Base-by-base conservation (phyloP, 92 coral and sea anemone genomes). In the Epizoanthus stellaris region DNA sequence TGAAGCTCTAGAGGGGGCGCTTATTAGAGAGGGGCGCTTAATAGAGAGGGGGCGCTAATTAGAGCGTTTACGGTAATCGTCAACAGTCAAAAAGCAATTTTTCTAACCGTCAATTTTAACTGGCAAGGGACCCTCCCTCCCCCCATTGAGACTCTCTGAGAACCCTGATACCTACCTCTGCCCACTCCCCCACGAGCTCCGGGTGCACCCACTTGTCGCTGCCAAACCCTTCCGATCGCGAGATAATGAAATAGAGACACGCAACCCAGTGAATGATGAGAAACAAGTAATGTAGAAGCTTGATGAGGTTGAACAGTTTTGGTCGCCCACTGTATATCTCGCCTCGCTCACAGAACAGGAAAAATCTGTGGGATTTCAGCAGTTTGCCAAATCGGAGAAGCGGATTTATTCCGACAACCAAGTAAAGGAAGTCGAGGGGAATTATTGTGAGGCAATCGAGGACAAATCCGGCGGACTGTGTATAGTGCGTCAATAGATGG, bases 251-350 rank as follows among this genome's bases (percentile, higher is more conserved):
- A 75, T 92, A 96, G 58, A 93, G 71, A 47, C 98, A 96, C 60
- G 98, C 98, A 25, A 96, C 98, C 98, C 98, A 96, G 75, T 96
- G 98, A 54, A 96, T 92, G 52, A 96, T 96, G 54, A 96, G 95
- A 20, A 96, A 89, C 89, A 96, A 71, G 84, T 96, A 93, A 77
- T 94, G 98, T 45, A 96, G 85, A 67, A 90, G 91, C 87, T 94
- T 96, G n/a, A 92, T 49, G 38, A 96, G 94, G 89, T 96, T 96
- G 79, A 96, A 96, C 86, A 96, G 84, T 84, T 94, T 94, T 6
- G 97, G 98, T 2, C 94, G 95, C 40, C 95, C 95, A 40, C 96
- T 96, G 91, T 87, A 89, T 45, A 96, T 93, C 86, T 96, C 98
- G 12, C 91, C 96, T 75, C 98, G 91, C 70, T 96, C 97, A 64